phyloP scores from a whole-genome alignment of 2,113 vertebrate genomes.

The Ochotona princeps region DNA sequence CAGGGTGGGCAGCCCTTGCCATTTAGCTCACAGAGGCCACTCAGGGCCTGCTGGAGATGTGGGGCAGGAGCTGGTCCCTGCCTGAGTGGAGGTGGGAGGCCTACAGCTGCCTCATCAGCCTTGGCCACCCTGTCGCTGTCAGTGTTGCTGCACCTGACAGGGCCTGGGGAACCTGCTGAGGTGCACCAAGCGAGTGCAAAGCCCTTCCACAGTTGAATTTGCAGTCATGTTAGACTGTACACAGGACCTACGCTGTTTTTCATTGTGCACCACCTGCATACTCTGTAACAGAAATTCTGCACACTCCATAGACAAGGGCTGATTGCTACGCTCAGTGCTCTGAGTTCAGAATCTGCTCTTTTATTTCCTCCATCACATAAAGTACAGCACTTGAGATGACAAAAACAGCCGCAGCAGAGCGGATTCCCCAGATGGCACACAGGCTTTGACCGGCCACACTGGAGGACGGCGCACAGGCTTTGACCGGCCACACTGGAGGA shows the following conservation, averaged over 20 bases:
- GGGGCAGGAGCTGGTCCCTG: background rate
- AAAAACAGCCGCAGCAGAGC: background rate
- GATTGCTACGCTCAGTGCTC: no score
- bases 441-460: no score
- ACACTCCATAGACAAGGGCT: no score
- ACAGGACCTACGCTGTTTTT: background rate
- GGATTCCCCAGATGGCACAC: no score
- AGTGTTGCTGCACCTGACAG: no score
- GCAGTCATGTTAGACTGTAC: rapidly evolving
- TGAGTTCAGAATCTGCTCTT: background rate
- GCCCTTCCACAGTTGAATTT: background rate
- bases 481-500: no score
- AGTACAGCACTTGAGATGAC: rapidly evolving
- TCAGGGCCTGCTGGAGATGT: no score
- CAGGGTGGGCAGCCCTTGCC: background rate
- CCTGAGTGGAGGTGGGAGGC: background rate
- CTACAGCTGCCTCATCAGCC: rapidly evolving
- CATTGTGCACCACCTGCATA: rapidly evolving
- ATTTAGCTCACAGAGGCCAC: background rate
- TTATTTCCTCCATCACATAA: rapidly evolving
- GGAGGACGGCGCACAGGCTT: no score
- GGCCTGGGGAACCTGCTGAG: rapidly evolving
- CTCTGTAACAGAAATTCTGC: no score
- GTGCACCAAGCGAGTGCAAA: rapidly evolving
- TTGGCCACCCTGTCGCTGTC: rapidly evolving